Percentiles rank a stretch among this genome's conserved stretches.
Conservation (phyloP, 2,113 vertebrate genomes). For the Passer montanus region DNA sequence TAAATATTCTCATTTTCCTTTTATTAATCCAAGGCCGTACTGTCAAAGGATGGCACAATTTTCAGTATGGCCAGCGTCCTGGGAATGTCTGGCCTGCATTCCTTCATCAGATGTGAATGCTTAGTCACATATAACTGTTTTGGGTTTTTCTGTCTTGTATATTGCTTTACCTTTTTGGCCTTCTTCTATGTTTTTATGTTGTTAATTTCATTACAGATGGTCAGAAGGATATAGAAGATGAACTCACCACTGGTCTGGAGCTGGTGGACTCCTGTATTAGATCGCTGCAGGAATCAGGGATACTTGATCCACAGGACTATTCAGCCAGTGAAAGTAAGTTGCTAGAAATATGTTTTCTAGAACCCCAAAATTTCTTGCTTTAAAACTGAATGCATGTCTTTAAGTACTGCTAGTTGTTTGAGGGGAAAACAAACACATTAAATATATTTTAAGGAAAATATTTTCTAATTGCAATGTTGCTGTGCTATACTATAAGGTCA, state of each 20-base stretch:
- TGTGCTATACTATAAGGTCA: background rate
- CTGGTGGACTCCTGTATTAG: slow-evolving; percentile 97
- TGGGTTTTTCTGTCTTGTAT: background rate
- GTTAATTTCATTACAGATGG: slow-evolving; percentile 79
- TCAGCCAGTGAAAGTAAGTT: slow-evolving; percentile 89
- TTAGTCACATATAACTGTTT: background rate
- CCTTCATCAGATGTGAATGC: background rate
- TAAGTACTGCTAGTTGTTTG: background rate
- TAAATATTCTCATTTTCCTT: background rate
- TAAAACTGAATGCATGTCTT: background rate
- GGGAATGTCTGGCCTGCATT: background rate
- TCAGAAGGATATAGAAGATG: slow-evolving; percentile 98
- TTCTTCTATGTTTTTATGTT: background rate
- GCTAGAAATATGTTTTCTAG: background rate
- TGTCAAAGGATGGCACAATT: background rate
- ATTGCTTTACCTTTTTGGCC: background rate
- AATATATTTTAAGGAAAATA: background rate
- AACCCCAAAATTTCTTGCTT: background rate
- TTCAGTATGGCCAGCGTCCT: background rate
- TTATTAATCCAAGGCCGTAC: background rate
- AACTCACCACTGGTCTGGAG: slow-evolving; percentile 95
- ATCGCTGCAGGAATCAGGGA: slow-evolving; percentile 96
- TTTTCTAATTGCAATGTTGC: background rate
- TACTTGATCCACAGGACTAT: slow-evolving; percentile 93
- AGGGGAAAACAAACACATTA: background rate